Evolutionary conservation across 2,113 vertebrate species (phyloP).

Genomic region (Grus americana): DNA sequence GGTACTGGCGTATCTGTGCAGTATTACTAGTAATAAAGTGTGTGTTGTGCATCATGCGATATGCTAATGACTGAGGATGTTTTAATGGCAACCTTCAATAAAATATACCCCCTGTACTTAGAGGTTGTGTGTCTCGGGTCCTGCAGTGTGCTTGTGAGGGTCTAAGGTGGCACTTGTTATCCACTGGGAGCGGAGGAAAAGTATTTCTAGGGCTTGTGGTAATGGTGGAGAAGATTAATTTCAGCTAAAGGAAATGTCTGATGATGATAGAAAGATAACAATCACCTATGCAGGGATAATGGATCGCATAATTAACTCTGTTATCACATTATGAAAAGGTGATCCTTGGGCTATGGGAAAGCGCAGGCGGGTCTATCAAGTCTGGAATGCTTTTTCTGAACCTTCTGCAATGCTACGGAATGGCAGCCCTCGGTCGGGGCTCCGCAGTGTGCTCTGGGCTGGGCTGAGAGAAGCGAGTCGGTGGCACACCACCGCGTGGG

Average conservation of each 20-base stretch:
- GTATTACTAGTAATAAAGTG: not conserved
- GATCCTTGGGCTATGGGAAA: conserved; percentile 62
- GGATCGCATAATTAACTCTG: conserved; percentile 48
- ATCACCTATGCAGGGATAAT: conserved; percentile 9
- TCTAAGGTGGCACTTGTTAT: not conserved
- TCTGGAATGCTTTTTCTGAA: not conserved
- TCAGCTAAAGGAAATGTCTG: conserved; percentile 46
- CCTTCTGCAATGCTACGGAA: not conserved
- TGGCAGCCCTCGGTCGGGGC: not conserved
- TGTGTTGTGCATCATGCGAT: fast-evolving
- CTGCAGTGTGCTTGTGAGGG: fast-evolving
- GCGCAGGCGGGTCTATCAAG: conserved; percentile 6
- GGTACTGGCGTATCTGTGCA: too few relatives aligned
- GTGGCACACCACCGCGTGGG: fast-evolving
- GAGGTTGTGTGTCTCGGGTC: not conserved
- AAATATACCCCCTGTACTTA: not conserved
- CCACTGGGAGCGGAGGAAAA: not conserved
- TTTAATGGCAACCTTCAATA: not conserved
- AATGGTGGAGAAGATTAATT: conserved; percentile 32
- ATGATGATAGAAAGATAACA: conserved; percentile 63
- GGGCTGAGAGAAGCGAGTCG: not conserved
- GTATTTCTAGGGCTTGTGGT: not conserved
- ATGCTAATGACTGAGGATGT: not conserved
- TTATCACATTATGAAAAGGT: conserved; percentile 49
- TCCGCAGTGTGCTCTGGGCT: fast-evolving